A percentile compares a stretch with the other conserved stretches of the same genome.
These are phyloP conservation scores for Enchytraeus crypticus DNA, from an alignment of 2,888 invertebrate species.

Conservation along the genomic window DNA sequence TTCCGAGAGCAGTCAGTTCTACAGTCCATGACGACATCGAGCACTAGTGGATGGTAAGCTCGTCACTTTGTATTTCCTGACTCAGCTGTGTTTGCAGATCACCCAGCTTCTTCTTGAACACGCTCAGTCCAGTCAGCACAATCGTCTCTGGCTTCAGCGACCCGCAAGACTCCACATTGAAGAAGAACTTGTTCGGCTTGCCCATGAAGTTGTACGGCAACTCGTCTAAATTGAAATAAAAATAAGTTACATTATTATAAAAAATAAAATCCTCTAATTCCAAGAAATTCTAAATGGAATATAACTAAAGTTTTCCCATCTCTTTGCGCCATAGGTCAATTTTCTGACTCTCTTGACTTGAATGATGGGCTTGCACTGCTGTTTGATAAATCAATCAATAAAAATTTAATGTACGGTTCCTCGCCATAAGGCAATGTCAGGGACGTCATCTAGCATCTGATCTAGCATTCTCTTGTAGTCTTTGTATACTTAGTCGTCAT, in stretches of 20 bases:
- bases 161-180: slow-evolving; percentile 91
- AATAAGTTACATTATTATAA: not conserved
- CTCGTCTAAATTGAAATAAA: slow-evolving; percentile 57
- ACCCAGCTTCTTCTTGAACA: slow-evolving; percentile 85
- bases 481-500: too few species aligned
- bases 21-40: not conserved
- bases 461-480: too few species aligned
- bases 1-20: too few species aligned
- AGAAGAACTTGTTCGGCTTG: slow-evolving; percentile 92
- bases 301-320: not conserved
- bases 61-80: slow-evolving; percentile 47
- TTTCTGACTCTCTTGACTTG: too few species aligned
- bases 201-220: slow-evolving; percentile 87
- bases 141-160: slow-evolving; percentile 91
- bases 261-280: not conserved
- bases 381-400: too few species aligned
- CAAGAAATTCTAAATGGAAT: not conserved
- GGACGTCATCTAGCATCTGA: too few species aligned
- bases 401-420: too few species aligned
- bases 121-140: slow-evolving; percentile 84
- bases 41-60: slow-evolving; percentile 32
- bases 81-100: slow-evolving; percentile 69
- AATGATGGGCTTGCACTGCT: too few species aligned
- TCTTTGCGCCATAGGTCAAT: too few species aligned
- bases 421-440: too few species aligned